A percentile compares a stretch with the other conserved stretches of the same genome.
phyloP scores from a whole-genome alignment of 2,888 invertebrate genomes.

The Cepaea hortensis region DNA sequence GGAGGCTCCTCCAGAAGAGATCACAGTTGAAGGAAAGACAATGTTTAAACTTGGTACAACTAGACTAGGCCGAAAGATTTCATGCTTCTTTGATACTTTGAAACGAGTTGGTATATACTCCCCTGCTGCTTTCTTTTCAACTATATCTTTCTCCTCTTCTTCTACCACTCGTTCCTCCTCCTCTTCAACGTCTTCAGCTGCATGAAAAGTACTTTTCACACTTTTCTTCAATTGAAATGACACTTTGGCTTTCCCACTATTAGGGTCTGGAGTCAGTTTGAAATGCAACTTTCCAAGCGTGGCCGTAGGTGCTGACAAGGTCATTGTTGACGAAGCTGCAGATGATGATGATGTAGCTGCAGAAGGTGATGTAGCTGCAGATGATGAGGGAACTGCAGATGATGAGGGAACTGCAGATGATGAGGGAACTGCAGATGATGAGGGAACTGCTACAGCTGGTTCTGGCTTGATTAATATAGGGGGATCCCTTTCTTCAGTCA shows the following conservation, averaged over 20 bases:
- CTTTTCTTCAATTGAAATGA: conserved; percentile 41
- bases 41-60: conserved; percentile 9
- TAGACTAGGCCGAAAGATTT: conserved; percentile 53
- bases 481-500: not conserved
- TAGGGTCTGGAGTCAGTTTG: conserved; percentile 32
- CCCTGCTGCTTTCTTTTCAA: conserved; percentile 40
- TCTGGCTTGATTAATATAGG: not conserved
- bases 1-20: conserved; percentile 35
- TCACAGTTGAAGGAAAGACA: conserved; percentile 33
- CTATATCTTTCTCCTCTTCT: conserved; percentile 9
- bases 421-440: not conserved
- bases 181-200: conserved; percentile 42
- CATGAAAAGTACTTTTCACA: conserved; percentile 24
- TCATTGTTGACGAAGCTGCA: not conserved
- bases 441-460: not conserved
- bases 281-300: conserved; percentile 29
- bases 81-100: conserved; percentile 54
- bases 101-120: conserved; percentile 52
- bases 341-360: not conserved
- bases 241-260: conserved; percentile 42
- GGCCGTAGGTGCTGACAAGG: not conserved
- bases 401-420: not conserved
- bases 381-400: not conserved
- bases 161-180: conserved; percentile 34
- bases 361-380: not conserved